Evolutionary conservation across 2,888 invertebrate genomes (phyloP), one percentile per base, ranked within the genome.

Genomic region (Oegoconia quadripuncta): DNA sequence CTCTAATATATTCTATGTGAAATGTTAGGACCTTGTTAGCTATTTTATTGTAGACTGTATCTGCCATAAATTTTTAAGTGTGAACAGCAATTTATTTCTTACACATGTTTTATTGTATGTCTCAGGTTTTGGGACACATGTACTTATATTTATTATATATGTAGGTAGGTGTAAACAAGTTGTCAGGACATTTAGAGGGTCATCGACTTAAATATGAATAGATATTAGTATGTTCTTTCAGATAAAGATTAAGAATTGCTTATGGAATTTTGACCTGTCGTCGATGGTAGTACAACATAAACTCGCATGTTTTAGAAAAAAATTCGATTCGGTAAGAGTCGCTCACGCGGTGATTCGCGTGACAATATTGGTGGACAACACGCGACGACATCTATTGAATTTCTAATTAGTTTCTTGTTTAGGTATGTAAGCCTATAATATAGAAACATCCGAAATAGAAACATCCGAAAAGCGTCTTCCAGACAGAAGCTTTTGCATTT

Each of bases 381-480:
- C 59, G 70, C 62, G 47, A 66, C 54, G 54, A 61, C 65, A 52
- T 47, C 58, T 59, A 60, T 48, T 60, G 72, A 75, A 74, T 76
- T 41, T 41, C 33, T 65, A 74, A 68, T 64, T 49, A 67, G 57
- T 45, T 48, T 51, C 41, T 46, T 51, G 39, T 39, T 48, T 44
- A 46, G 43, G n/a, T n/a, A n/a, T n/a, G n/a, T 71, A 72, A 70
- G 53, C 54, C 46, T 59, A 61, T 52, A 67, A 62, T 64, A 78
- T 74, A 73, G 47, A 66, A 76, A 78, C 72, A 48, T 22, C n/a
- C 27, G 27, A 20, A 20, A 20, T 6, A 6, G 20, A 20, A 20
- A 20, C 20, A 7, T 20, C 7, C 7, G 20, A 6, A 25, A 25
- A 25, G n/a, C n/a, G n/a, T n/a, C n/a, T n/a, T n/a, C n/a, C n/a